These are phyloP conservation scores for Alligator mississippiensis DNA, from an alignment of 2,113 vertebrate species.

Conservation along the genomic window DNA sequence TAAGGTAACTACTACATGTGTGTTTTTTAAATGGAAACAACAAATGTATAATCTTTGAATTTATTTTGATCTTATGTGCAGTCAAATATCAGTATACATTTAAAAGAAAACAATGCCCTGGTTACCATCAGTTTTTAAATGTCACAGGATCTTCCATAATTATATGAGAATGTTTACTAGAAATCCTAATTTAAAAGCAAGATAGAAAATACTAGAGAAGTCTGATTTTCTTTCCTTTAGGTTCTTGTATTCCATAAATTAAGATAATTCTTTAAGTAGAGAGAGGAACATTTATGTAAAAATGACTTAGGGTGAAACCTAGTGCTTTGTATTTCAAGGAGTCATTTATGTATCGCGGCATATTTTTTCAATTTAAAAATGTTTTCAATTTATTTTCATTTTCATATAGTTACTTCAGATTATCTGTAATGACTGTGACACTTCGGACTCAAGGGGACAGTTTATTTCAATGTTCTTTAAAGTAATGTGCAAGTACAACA, in stretches of 20 bases:
- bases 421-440: slow-evolving; percentile 16
- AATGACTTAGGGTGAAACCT: background rate
- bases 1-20: slow-evolving; percentile 45
- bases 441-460: slow-evolving; percentile 29
- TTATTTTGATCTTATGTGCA: slow-evolving; percentile 46
- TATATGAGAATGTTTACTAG: background rate
- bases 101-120: slow-evolving; percentile 38
- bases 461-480: slow-evolving; percentile 43
- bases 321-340: slow-evolving; percentile 3
- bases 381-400: background rate
- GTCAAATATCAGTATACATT: slow-evolving; percentile 17
- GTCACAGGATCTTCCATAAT: slow-evolving; percentile 33
- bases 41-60: slow-evolving; percentile 33
- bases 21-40: slow-evolving; percentile 44
- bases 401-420: background rate
- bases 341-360: background rate
- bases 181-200: slow-evolving; percentile 23
- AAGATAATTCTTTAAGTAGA: background rate
- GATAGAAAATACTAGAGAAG: background rate
- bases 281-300: slow-evolving; percentile 20
- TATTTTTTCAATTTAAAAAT: background rate
- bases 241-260: background rate
- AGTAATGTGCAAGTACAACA: background rate
- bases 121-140: slow-evolving; percentile 33
- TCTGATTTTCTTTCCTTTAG: background rate